Evolutionary conservation across 35 echinoderm and acorn worm genomes (phyloP).

Genomic region (Apostichopus californicus): DNA sequence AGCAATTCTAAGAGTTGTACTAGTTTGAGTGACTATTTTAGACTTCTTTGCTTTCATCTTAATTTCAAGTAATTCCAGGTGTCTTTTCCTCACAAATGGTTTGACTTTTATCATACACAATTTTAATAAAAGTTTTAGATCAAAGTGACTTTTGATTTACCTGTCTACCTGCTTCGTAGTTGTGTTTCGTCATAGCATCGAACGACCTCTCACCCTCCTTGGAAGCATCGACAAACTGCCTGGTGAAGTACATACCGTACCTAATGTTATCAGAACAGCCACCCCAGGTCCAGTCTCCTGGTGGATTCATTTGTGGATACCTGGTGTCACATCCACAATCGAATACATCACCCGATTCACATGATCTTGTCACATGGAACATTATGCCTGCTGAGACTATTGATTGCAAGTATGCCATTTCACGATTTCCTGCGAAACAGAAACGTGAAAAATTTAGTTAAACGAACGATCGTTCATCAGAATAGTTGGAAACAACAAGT

Average conservation of each 20-base stretch:
- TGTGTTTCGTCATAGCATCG: slow-evolving; percentile 86
- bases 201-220: slow-evolving; percentile 61
- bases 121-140: too few species aligned
- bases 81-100: too few species aligned
- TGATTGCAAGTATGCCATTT: slow-evolving; percentile 92
- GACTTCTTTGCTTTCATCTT: too few species aligned
- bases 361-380: slow-evolving; percentile 89
- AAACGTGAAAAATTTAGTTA: too few species aligned
- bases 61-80: too few species aligned
- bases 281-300: slow-evolving; percentile 81
- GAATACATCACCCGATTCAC: slow-evolving; percentile 79
- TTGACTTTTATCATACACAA: too few species aligned
- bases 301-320: slow-evolving; percentile 43
- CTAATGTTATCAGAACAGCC: slow-evolving; percentile 93
- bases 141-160: slow-evolving; percentile 18
- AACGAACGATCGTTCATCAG: too few species aligned
- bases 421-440: slow-evolving; percentile 72
- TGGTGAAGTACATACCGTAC: slow-evolving; percentile 88
- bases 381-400: slow-evolving; percentile 88
- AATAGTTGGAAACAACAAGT: too few species aligned
- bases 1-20: too few species aligned
- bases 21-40: too few species aligned
- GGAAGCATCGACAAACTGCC: slow-evolving; percentile 83
- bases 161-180: slow-evolving; percentile 96
- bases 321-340: slow-evolving; percentile 89